Conservation (phyloP, 2,888 invertebrate genomes). For the Perizoma affinitatum region DNA sequence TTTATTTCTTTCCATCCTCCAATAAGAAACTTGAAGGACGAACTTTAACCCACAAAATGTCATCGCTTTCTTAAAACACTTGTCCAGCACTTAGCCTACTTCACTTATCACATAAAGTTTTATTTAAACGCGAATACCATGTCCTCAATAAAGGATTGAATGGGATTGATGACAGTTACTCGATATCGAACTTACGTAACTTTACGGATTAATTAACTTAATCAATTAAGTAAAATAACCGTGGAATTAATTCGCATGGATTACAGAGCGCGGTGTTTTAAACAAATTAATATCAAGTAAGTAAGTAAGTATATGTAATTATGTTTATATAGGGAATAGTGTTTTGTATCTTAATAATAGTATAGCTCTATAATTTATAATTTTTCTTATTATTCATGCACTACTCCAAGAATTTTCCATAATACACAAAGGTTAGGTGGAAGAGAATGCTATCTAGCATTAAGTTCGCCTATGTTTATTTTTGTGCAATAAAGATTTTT, state of each 20-base stretch:
- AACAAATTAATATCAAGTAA: no score
- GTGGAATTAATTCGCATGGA: slow-evolving; percentile 26
- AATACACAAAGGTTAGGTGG: no score
- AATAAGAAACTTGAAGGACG: slow-evolving; percentile 13
- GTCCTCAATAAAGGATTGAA: slow-evolving; percentile 37
- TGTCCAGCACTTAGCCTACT: slow-evolving; percentile 34
- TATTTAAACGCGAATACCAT: slow-evolving; percentile 45
- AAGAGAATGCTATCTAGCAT: no score
- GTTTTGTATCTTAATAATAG: no score
- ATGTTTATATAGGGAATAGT: no score
- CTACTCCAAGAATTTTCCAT: no score
- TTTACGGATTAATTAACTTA: slow-evolving; percentile 34
- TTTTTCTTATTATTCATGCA: no score
- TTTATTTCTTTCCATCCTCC: background rate
- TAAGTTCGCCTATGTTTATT: no score
- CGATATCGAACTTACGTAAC: slow-evolving; percentile 33
- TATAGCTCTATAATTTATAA: no score
- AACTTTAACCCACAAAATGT: slow-evolving; percentile 13
- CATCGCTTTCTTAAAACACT: slow-evolving; percentile 18
- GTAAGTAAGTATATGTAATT: no score
- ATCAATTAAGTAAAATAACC: slow-evolving; percentile 27
- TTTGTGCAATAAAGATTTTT: no score
- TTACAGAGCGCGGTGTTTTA: slow-evolving; percentile 7
- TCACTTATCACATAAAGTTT: slow-evolving; percentile 38
- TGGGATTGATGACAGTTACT: slow-evolving; percentile 31